Conservation (phyloP, 1,140 invertebrate genomes). For the Diabrotica undecimpunctata region DNA sequence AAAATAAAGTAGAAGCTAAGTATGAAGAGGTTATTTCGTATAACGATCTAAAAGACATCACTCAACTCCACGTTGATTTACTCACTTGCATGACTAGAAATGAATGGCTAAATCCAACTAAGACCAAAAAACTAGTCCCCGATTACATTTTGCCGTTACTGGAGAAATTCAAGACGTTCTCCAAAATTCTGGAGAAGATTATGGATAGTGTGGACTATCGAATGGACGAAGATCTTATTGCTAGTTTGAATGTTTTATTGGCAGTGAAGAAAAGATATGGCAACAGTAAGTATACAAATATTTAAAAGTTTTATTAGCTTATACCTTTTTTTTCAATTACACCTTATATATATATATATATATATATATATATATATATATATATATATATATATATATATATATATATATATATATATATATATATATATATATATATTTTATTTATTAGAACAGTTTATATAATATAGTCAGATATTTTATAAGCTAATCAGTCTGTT, state of each 20-base stretch:
- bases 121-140: conserved; percentile 39
- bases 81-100: conserved; percentile 54
- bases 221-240: conserved; percentile 52
- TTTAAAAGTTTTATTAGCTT: too few species aligned
- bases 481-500: too few species aligned
- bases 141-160: conserved; percentile 56
- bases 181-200: conserved; percentile 49
- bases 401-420: too few species aligned
- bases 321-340: too few species aligned
- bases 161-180: conserved; percentile 59
- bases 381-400: too few species aligned
- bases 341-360: too few species aligned
- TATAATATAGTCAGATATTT: too few species aligned
- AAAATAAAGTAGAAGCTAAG: conserved; percentile 34
- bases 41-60: conserved; percentile 56
- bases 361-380: too few species aligned
- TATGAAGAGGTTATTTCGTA: conserved; percentile 49
- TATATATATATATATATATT: too few species aligned
- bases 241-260: conserved; percentile 53
- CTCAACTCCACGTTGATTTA: conserved; percentile 59
- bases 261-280: conserved; percentile 37
- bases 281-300: conserved; percentile 33
- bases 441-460: too few species aligned
- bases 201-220: conserved; percentile 51
- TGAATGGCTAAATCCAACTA: conserved; percentile 54